Conservation (phyloP, 1,140 invertebrate genomes). For the Aphelinus certus region DNA sequence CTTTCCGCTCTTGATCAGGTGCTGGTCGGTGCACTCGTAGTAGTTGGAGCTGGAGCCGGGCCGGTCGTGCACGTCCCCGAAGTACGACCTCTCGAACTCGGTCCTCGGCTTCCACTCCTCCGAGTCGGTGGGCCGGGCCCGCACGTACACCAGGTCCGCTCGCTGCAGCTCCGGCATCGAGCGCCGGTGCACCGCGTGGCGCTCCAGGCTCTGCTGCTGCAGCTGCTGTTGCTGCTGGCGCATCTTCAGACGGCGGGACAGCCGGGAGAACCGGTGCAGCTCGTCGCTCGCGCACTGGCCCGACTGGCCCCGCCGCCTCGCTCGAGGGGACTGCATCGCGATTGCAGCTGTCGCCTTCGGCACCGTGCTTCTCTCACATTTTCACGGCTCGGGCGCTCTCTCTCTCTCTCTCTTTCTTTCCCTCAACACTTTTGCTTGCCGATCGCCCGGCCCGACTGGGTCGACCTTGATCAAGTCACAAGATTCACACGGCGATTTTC, state of each 20-base stretch:
- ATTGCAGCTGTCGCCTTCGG: not conserved
- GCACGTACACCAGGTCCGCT: conserved; percentile 51
- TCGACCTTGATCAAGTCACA: too few species aligned
- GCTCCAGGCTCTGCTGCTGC: conserved; percentile 31
- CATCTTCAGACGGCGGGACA: conserved; percentile 24
- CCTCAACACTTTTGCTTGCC: not conserved
- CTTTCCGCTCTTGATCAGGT: not conserved
- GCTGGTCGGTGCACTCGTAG: conserved; percentile 12
- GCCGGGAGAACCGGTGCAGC: conserved; percentile 47
- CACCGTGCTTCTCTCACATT: not conserved
- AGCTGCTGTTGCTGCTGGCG: conserved; percentile 8
- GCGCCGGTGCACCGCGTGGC: conserved; percentile 47
- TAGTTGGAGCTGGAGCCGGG: conserved; percentile 1
- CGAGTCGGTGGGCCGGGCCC: not conserved
- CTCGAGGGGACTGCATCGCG: conserved; percentile 3
- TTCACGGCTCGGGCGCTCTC: not conserved
- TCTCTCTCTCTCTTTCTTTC: not conserved
- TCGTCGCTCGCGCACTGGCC: conserved; percentile 51
- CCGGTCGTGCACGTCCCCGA: conserved; percentile 47
- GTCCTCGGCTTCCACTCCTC: conserved; percentile 54
- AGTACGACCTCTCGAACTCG: conserved; percentile 58
- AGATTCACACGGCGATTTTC: too few species aligned
- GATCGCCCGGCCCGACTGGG: too few species aligned
- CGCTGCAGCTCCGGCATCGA: conserved; percentile 56
- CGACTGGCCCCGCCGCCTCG: conserved; percentile 1